Base-by-base conservation (phyloP, 2,888 invertebrate species). In the Trichopoda pennipes region DNA sequence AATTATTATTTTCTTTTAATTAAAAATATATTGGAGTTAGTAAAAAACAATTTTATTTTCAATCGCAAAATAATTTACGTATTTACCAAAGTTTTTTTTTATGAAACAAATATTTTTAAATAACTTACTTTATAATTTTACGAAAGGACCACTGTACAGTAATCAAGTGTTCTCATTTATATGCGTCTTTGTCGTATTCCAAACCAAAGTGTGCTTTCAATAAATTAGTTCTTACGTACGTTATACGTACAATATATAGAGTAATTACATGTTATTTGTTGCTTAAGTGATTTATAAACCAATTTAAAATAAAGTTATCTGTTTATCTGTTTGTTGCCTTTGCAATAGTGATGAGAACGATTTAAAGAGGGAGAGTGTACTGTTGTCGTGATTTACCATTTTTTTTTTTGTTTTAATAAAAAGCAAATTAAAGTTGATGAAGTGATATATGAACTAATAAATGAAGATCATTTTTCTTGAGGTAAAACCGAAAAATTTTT, bases 261-360 rank as follows among this genome's bases (percentile, higher is more conserved):
- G 82, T 82, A 82, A 82, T 82, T 82, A 82, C 79, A 70, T 79
- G 82, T 79, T 82, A 82, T 82, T 82, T 79, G 82, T 82, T 79
- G 70, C 72, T 79, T 79, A 79, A 79, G 79, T 82, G 82, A 82
- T 82, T 82, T 82, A 82, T 82, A 82, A 76, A 82, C 60, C 82
- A 82, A 82, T 82, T 82, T 82, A 75, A 79, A 82, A 82, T 79
- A 72, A 82, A 82, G 82, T 82, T 82, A 79, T 82, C 79, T 79
- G 68, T 69, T 53, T 69, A 61, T 68, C 75, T 53, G 47, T 21
- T 44, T 61, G 61, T 35, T 60, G 58, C 12, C n/a, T 61, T 21
- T n/a, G 16, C 63, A 55, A 70, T 56, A 38, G 56, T 63, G 56
- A 56, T 56, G 61, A 32, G 68, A 60, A 55, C 56, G 69, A 66